Percentiles rank a stretch among this genome's conserved stretches.
Evolutionary conservation across 1,140 invertebrate genomes (phyloP).

Genomic region (Spodoptera frugiperda): DNA sequence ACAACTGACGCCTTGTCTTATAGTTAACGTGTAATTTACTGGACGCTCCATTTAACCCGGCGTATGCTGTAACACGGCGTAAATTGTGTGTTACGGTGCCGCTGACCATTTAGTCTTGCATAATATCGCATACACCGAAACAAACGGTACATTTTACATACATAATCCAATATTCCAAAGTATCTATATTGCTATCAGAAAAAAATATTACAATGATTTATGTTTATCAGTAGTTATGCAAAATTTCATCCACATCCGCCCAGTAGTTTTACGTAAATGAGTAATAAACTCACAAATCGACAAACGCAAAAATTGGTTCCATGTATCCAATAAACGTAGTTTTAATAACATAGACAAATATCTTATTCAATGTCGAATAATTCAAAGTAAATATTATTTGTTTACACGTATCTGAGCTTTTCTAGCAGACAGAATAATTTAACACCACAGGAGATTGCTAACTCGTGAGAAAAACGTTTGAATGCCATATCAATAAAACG

Average conservation of each 20-base stretch:
- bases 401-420: neutral
- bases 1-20: slow-evolving; percentile 33
- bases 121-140: slow-evolving; percentile 54
- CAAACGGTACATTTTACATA: slow-evolving; percentile 20
- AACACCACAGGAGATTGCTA: slow-evolving; percentile 24
- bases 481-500: slow-evolving; percentile 19
- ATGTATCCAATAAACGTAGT: too few species aligned
- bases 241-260: too few species aligned
- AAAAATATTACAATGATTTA: too few species aligned
- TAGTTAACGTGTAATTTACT: slow-evolving; percentile 51
- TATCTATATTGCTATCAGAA: slow-evolving; percentile 1
- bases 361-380: too few species aligned
- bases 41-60: slow-evolving; percentile 63
- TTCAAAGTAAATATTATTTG: neutral
- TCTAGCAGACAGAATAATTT: slow-evolving; percentile 12
- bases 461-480: slow-evolving; percentile 37
- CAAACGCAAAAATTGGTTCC: too few species aligned
- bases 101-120: slow-evolving; percentile 55
- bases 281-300: too few species aligned
- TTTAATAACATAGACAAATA: too few species aligned
- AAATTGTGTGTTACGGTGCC: slow-evolving; percentile 68
- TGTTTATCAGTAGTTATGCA: too few species aligned
- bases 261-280: too few species aligned
- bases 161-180: slow-evolving; percentile 29
- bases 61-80: slow-evolving; percentile 61